Evolutionary conservation across 2,797 vertebrate genomes (phyloP), one percentile per base, ranked within the genome.

Genomic region (Coccyzus lansbergi): DNA sequence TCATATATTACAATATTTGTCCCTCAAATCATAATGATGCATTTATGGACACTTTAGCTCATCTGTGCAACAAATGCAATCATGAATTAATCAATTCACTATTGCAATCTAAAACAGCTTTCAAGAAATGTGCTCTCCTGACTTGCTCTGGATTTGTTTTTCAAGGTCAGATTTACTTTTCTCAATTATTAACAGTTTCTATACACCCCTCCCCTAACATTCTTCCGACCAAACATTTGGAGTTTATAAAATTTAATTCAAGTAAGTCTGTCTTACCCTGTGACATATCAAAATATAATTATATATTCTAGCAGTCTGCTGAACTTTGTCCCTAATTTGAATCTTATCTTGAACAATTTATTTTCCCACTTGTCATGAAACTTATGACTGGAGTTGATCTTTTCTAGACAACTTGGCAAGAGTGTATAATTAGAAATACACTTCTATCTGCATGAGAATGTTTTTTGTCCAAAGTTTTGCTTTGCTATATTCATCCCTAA

Each of bases 251-350:
- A 91, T 90, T 84, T 83, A 83, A 91, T 77, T 92, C 52, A 77
- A 88, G 36, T 77, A 40, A 71, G 36, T 42, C 51, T 87, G 60
- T 78, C 84, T 93, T 68, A 62, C 28, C 53, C 46, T 82, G 68
- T 87, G 53, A 83, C 68, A 84, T 89, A 93, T 88, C 78, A 93
- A 42, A 96, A 84, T 87, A 53, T 85, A 96, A 97, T 97, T 97
- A 97, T 82, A 96, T 69, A 96, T 97, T 96, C 95, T 94, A 40
- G 46, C 53, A 97, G 88, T 83, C 88, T 95, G 94, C 80, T 97
- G 88, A 96, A 97, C 93, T 95, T 60, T 95, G 81, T 92, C 96
- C 95, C 86, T 96, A 92, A 96, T 97, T 97, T 97, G 81, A 95
- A 97, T 97, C 38, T 88, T 79, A 97, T 93, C 93, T 97, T 94